Base-by-base conservation (phyloP, 2,113 vertebrate species). In the Cepphus grylle region DNA sequence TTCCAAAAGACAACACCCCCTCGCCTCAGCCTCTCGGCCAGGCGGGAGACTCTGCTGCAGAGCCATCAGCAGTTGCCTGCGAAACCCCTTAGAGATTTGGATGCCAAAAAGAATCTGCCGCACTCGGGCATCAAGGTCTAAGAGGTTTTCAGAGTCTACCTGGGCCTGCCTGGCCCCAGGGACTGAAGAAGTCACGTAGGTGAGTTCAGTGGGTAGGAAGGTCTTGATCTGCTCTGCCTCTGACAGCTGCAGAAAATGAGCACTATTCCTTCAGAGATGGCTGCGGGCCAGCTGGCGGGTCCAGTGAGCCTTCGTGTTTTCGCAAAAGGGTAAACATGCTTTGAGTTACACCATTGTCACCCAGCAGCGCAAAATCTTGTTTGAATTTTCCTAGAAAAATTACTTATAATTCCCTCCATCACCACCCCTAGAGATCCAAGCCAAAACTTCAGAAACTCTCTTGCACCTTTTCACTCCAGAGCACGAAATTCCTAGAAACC, bases 1-100 rank as follows among this genome's bases (percentile, higher is more conserved):
- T 96, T 97, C 95, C 61, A 55, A 91, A 90, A 97, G 92, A 96
- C 95, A 97, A 90, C 93, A 86, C 76, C 47, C 90, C 79, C 83
- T 83, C 2, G 7, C 79, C 66, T 86, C 91, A 81, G 74, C 67
- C 76, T 90, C 72, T 85, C 40, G 32, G 63, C 40, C 81, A 42
- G 50, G 13, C 36, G 2, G 52, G 66, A 40, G 36, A 58, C 83
- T 82, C 26, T 6, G 27, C 59, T 87, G 40, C 69, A 43, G 86
- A 92, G 77, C 34, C 82, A 72, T 29, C 86, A 52, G 55, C 63
- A 40, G 32, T 56, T 76, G 67, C 80, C 83, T 50, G 16, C 29
- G 32, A 82, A 92, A 66, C 81, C 52, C 72, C 50, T 73, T 47
- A 11, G 79, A 94, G 72, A 88, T 73, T 15, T 6, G 30, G 82